Evolutionary conservation across 1,140 invertebrate species (phyloP), one percentile per base, ranked within the genome.

Genomic region (Drosophila sulfurigaster): DNA sequence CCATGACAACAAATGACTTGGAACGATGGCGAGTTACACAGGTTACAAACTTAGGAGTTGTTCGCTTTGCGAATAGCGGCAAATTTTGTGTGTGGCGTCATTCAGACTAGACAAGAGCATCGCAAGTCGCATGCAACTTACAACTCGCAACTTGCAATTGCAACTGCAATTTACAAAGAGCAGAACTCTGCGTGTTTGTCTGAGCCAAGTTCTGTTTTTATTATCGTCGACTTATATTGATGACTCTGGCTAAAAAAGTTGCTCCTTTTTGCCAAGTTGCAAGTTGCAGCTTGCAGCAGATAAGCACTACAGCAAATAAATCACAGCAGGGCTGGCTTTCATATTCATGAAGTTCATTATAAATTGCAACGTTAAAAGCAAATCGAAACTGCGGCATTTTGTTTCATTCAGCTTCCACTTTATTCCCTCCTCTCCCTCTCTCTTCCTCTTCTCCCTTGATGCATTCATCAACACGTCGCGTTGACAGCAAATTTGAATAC

Each of bases 1-100:
- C 82, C 82, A 86, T 86, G 82, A 87, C 86, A 63, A 68, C 75
- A 82, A 86, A 87, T 87, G 82, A 62, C 65, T 76, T 71, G 82
- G 76, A 86, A 87, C 82, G 82, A 20, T 56, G 62, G 28, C 11
- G 68, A 51, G 7, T 32, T 32, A 32, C 62, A 72, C 71, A 76
- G 67, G 73, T 71, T 66, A 11, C 15, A 58, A 25, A 56, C 13
- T 46, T 48, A 25, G 13, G 10, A 20, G 54, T 57, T 60, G 58
- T 54, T 32, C n/a, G n/a, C 5, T 30, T 72, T 78, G 73, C 68
- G 68, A 57, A 71, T 79, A 71, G 73, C 72, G 45, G 76, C 69
- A 51, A 64, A 75, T 78, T 54, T 25, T 25, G 20, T 68, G 71
- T 67, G 49, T 52, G 87, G 88, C 88, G 88, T 91, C 88, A 78